Evolutionary conservation across 1,140 invertebrate species (phyloP).

Genomic region (Drosophila pseudoananassae): DNA sequence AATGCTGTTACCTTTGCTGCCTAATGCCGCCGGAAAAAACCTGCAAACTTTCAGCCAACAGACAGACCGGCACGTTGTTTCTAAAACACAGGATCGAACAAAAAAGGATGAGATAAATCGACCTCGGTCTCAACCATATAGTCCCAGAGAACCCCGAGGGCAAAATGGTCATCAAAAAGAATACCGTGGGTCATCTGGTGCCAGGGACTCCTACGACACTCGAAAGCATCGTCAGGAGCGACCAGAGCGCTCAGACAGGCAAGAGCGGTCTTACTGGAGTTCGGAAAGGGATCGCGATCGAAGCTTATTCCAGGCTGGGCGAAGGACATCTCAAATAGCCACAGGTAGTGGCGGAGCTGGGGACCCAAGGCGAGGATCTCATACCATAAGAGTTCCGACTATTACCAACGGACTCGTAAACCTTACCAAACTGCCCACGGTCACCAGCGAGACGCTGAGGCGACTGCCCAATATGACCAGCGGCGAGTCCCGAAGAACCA

Average conservation of each 20-base stretch:
- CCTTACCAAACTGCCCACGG: not conserved
- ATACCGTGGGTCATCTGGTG: not conserved
- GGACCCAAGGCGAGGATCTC: not conserved
- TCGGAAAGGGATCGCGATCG: not conserved
- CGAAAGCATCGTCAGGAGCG: conserved; percentile 10
- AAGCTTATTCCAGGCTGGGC: not conserved
- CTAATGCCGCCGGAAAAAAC: not conserved
- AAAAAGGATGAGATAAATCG: not conserved
- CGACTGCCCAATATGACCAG: conserved; percentile 23
- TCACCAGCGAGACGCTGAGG: conserved; percentile 13
- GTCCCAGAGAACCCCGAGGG: not conserved
- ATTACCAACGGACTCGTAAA: conserved; percentile 9
- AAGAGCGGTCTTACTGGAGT: conserved; percentile 3
- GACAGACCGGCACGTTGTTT: not conserved
- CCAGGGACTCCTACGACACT: not conserved
- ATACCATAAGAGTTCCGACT: conserved; percentile 12
- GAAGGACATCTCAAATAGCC: not conserved
- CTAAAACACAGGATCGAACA: not conserved
- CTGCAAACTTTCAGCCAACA: not conserved
- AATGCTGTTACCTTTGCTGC: conserved; percentile 14
- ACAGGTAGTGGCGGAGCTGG: not conserved
- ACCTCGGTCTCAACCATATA: not conserved
- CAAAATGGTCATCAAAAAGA: not conserved
- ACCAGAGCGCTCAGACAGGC: not conserved
- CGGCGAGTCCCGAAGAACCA: conserved; percentile 7